Base-by-base conservation (phyloP, 30 jellyfish, hydroid and myxozoan genomes). In the Catostylus mosaicus region DNA sequence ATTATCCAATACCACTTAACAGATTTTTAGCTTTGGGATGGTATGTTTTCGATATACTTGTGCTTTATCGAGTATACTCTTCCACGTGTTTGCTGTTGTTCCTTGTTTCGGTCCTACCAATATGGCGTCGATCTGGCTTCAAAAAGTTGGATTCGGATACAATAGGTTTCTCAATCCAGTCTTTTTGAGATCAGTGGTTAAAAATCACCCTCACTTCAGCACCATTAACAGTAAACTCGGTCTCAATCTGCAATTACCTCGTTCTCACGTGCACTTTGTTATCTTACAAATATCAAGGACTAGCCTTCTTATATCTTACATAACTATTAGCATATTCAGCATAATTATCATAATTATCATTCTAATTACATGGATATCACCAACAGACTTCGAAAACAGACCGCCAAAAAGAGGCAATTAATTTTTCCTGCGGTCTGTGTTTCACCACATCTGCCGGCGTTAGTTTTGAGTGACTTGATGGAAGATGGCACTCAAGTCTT, bases 261-360 rank as follows among this genome's bases (percentile, higher is more conserved):
- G 64, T n/a, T 69, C 23, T 23, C 31, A 43, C 23, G 30, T 12
- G 4, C 77, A 65, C 22, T 30, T 16, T 22, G 51, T 24, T 43
- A 65, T 65, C 6, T 36, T 24, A 65, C 77, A 65, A 54, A 62
- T 16, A 30, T 65, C 77, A 43, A 65, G 77, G 52, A 11, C 77
- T 65, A 65, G 77, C 77, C 77, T 30, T 22, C 52, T 11, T 22
- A 61, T 31, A 29, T 11, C 30, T 29, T 65, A 65, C 77, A 30
- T 65, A 65, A 19, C 77, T 24, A 30, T 9, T 36, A 65, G 36
- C 77, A 65, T 65, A 65, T 30, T 32, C 11, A 65, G 47, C 77
- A 65, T 32, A 14, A 65, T 30, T 9, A 65, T 30, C 31, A 14
- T 30, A 29, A 12, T 19, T 29, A 30, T 20, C 57, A 50, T 50